Evolutionary conservation across 2,888 invertebrate genomes (phyloP), one percentile per base, ranked within the genome.

Genomic region (Amphipoea oculea): DNA sequence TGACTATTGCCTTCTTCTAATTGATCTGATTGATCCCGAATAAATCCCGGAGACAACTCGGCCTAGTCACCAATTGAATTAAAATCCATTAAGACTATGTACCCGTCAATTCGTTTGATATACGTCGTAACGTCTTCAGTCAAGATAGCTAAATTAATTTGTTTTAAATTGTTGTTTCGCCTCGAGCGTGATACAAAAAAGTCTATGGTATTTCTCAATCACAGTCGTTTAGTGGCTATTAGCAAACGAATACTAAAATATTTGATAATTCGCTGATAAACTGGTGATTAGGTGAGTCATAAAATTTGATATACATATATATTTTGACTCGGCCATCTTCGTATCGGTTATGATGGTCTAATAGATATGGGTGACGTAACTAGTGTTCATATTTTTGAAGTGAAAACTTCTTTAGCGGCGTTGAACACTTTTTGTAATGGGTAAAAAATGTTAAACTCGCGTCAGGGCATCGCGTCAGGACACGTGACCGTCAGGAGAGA

Each of bases 21-120:
- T 88, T 87, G 79, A 85, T 84, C 81, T 93, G 94, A 95, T 95
- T 95, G 94, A 94, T 92, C 91, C 91, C 90, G 86, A 92, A 94
- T 93, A 92, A 93, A 94, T 93, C 91, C 86, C 86, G 75, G 80
- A 68, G 77, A 73, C 86, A 90, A 90, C 82, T 85, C 86, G 84
- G 84, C 81, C 85, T 84, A 82, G 86, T 82, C 82, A 83, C 85
- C 73, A 82, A 87, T 84, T 82, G 89, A 90, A 91, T 91, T 90
- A 88, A 86, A 88, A 86, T 88, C 83, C 86, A 88, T 89, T 89
- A 86, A 83, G 79, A 76, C 66, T 51, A 78, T 69, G 70, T 84
- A 81, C 67, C 72, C 79, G 78, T 86, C 86, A 85, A 81, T 83
- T 83, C 57, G 45, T 82, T 84, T 83, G 73, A 89, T 77, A 89